Conservation (phyloP, 1,140 invertebrate species). For the Pararge aegeria region DNA sequence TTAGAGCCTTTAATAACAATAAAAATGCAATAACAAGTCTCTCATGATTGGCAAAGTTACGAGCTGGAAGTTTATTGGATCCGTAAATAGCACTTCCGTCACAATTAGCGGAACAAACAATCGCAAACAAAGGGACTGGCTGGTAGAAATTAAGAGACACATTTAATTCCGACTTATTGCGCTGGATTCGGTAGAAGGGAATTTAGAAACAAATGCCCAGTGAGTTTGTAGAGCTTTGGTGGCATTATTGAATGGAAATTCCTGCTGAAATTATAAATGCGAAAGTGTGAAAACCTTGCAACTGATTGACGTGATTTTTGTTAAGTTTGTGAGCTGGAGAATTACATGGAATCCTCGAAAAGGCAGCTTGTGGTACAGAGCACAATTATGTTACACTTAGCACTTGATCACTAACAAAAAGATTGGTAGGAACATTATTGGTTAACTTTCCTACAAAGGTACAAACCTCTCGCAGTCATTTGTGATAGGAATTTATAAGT, state of each 20-base stretch:
- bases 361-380: too few relatives aligned
- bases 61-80: constrained; percentile 39
- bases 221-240: background rate
- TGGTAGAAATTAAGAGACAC: constrained; percentile 39
- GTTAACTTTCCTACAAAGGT: too few relatives aligned
- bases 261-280: background rate
- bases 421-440: too few relatives aligned
- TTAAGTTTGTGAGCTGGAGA: too few relatives aligned
- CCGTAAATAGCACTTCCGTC: constrained; percentile 41
- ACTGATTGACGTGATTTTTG: too few relatives aligned
- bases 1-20: constrained; percentile 30
- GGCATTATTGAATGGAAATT: background rate
- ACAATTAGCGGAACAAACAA: constrained; percentile 42
- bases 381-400: too few relatives aligned
- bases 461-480: too few relatives aligned
- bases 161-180: constrained; percentile 34
- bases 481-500: too few relatives aligned
- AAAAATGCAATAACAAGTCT: constrained; percentile 36
- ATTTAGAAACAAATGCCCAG: constrained; percentile 13
- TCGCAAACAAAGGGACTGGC: constrained; percentile 35
- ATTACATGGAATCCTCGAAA: too few relatives aligned
- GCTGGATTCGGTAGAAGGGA: constrained; percentile 26
- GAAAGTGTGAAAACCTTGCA: background rate
- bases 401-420: too few relatives aligned
- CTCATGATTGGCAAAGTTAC: constrained; percentile 39